Percentiles rank a stretch among this genome's conserved stretches.
Evolutionary conservation across 2,113 vertebrate genomes (phyloP).

Genomic region (Larimichthys polyactis): DNA sequence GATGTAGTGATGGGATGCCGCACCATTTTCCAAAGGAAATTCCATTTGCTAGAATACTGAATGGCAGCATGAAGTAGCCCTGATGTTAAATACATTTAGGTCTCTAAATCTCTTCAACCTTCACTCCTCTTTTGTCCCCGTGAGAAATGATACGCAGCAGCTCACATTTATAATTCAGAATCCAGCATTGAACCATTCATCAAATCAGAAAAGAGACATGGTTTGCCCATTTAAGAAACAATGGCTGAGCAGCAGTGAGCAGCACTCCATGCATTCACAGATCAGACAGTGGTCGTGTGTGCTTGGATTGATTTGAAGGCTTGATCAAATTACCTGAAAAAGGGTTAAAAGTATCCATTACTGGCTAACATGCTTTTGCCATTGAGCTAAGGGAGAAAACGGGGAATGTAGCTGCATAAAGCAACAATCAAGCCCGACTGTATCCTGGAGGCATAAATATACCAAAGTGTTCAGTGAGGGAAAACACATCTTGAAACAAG

Average conservation of each 20-base stretch:
- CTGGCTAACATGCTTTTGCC: constrained; percentile 76
- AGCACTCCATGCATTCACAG: constrained; percentile 44
- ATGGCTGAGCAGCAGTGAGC: constrained; percentile 45
- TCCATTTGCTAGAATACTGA: constrained; percentile 35
- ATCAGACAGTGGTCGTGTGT: constrained; percentile 61
- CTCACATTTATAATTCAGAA: constrained; percentile 68
- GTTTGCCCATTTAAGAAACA: constrained; percentile 51
- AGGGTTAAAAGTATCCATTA: constrained; percentile 83
- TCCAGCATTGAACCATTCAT: constrained; percentile 58
- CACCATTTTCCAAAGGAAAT: constrained; percentile 48
- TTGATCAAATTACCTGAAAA: constrained; percentile 80
- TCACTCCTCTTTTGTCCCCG: constrained; percentile 43
- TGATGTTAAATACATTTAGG: constrained; percentile 54
- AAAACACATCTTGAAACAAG: constrained; percentile 45
- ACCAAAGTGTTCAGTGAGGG: constrained; percentile 51
- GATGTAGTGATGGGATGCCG: constrained; percentile 13
- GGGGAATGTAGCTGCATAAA: constrained; percentile 57
- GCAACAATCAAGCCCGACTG: constrained; percentile 61
- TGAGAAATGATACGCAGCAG: constrained; percentile 43
- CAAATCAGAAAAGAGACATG: constrained; percentile 57
- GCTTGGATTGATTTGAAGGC: constrained; percentile 74
- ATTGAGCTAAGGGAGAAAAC: constrained; percentile 64
- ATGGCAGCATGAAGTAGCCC: constrained; percentile 26
- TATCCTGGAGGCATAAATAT: constrained; percentile 68
- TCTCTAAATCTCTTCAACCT: constrained; percentile 39